Percentiles rank a stretch among this genome's conserved stretches.
These are phyloP conservation scores for Oreohelix idahoensis DNA, from an alignment of 1,140 invertebrate species.

Conservation along the genomic window DNA sequence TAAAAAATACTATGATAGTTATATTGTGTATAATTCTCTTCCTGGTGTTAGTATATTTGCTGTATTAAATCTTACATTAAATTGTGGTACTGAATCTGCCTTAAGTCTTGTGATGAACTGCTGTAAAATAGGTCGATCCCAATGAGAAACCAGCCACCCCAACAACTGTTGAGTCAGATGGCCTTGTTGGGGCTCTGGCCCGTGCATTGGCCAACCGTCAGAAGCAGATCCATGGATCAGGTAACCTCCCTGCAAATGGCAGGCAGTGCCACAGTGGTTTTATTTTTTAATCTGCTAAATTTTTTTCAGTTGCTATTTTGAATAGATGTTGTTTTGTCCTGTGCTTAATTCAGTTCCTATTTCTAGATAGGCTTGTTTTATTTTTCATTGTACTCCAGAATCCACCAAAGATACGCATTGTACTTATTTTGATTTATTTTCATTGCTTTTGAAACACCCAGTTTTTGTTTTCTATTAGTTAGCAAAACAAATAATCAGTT, in stretches of 20 bases:
- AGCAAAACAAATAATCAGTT: no score
- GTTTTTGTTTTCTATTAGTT: no score
- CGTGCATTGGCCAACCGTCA: conserved; percentile 79
- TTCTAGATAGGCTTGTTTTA: no score
- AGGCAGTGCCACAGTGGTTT: neutral
- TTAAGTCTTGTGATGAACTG: neutral
- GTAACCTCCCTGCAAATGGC: conserved; percentile 76
- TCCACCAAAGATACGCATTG: no score
- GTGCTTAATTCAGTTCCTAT: no score
- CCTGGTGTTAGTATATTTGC: neutral
- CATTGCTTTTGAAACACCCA: no score
- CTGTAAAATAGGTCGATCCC: conserved; percentile 45
- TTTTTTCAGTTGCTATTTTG: neutral
- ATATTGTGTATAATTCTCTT: neutral
- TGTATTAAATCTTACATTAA: neutral
- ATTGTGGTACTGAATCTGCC: neutral
- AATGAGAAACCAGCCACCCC: conserved; percentile 44
- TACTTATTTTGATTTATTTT: no score
- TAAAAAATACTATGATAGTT: neutral
- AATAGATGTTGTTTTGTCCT: neutral
- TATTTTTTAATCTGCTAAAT: neutral
- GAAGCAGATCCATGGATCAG: conserved; percentile 60
- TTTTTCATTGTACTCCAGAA: no score
- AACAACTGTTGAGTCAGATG: conserved; percentile 72
- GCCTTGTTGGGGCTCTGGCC: conserved; percentile 85